A percentile compares a stretch with the other conserved stretches of the same genome.
These are phyloP conservation scores for Bovichtus variegatus DNA, from an alignment of 2,797 vertebrate species.

Conservation along the genomic window DNA sequence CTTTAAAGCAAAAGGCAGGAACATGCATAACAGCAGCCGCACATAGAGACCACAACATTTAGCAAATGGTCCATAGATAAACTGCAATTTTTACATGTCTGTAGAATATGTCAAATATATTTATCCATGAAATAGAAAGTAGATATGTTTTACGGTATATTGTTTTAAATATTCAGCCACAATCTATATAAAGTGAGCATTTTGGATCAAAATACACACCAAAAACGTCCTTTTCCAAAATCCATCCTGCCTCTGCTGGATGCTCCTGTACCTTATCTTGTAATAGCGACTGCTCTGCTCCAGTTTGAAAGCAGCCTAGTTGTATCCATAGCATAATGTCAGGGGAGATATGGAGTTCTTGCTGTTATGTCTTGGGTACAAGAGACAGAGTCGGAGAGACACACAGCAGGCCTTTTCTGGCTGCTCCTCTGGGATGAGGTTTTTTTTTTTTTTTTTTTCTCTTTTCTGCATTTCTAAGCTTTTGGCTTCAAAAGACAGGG, in stretches of 20 bases:
- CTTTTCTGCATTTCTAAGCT: constrained; percentile 79
- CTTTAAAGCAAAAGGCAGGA: not conserved
- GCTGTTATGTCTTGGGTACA: constrained; percentile 64
- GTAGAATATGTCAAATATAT: not conserved
- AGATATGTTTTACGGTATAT: not conserved
- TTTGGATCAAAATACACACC: constrained; percentile 16
- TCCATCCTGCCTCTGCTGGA: constrained; percentile 31
- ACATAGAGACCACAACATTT: not conserved
- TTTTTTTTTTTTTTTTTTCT: constrained; percentile 32
- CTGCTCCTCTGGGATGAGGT: constrained; percentile 67
- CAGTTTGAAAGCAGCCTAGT: constrained; percentile 66
- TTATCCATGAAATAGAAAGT: not conserved
- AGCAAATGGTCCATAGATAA: not conserved
- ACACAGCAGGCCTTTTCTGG: constrained; percentile 63
- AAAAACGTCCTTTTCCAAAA: constrained; percentile 37
- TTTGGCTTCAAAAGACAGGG: constrained; percentile 77
- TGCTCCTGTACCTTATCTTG: constrained; percentile 67
- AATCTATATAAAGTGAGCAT: not conserved
- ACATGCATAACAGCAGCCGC: not conserved
- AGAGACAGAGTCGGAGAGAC: constrained; percentile 62
- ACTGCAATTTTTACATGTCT: not conserved
- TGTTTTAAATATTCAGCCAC: constrained; percentile 1
- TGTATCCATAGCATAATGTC: constrained; percentile 79
- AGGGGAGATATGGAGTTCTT: constrained; percentile 67
- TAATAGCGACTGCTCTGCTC: constrained; percentile 54